Conservation (phyloP, 92 coral and sea anemone genomes). For the Isaurus tuberculatus region DNA sequence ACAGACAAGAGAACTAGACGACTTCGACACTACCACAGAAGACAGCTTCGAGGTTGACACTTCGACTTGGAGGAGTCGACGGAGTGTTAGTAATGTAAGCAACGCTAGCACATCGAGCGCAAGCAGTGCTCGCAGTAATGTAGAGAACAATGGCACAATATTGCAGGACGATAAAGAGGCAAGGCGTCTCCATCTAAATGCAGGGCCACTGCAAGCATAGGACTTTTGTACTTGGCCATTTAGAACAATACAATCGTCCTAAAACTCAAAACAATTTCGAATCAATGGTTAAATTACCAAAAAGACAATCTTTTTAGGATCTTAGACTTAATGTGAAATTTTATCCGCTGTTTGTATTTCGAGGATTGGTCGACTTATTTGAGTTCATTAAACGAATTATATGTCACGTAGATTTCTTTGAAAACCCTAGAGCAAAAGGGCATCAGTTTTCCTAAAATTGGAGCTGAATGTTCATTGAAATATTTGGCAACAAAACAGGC, state of each 20-base stretch:
- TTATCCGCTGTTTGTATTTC: conserved; percentile 23
- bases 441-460: neutral
- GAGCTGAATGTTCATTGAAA: conserved; percentile 22
- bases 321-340: conserved; percentile 28
- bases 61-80: conserved; percentile 43
- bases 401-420: conserved; percentile 10
- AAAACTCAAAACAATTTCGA: conserved; percentile 12
- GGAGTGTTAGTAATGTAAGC: conserved; percentile 37
- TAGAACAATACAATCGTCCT: neutral
- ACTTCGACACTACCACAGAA: conserved; percentile 39
- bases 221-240: neutral
- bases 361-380: conserved; percentile 1
- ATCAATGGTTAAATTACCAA: neutral
- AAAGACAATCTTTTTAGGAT: conserved; percentile 20
- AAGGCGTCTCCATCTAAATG: conserved; percentile 23
- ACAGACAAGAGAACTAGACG: conserved; percentile 45
- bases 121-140: conserved; percentile 32
- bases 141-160: conserved; percentile 42
- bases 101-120: conserved; percentile 28
- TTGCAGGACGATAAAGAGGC: conserved; percentile 24
- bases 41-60: conserved; percentile 42
- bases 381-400: conserved; percentile 17
- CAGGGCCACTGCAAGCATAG: conserved; percentile 27
- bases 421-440: neutral
- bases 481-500: neutral